A percentile compares a stretch with the other conserved stretches of the same genome.
phyloP scores from a whole-genome alignment of 92 coral and sea anemone genomes.

The Porites cylindrica region DNA sequence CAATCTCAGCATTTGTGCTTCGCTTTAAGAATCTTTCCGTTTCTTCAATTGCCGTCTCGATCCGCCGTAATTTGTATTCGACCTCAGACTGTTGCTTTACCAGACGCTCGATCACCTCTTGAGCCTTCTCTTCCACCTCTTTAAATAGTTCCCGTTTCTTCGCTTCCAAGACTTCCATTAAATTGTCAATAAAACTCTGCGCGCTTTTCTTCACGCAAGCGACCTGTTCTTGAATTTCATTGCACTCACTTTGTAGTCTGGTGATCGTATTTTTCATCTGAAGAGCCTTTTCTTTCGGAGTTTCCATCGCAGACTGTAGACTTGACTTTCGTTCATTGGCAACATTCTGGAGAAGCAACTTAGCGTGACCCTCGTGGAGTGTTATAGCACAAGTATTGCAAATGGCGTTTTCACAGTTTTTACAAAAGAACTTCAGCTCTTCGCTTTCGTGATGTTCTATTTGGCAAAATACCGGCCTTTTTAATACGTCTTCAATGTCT shows the following conservation, averaged over 20 bases:
- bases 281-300: not conserved
- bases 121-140: too few relatives aligned
- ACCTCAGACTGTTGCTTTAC: too few relatives aligned
- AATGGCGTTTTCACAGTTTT: not conserved
- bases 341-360: not conserved
- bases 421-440: slow-evolving; percentile 22
- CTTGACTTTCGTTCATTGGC: not conserved
- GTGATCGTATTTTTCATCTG: not conserved
- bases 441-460: not conserved
- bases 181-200: not conserved
- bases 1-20: slow-evolving; percentile 5
- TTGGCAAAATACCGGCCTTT: slow-evolving; percentile 23
- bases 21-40: not conserved
- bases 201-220: not conserved
- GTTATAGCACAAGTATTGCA: slow-evolving; percentile 12
- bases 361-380: slow-evolving; percentile 1
- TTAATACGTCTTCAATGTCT: not conserved
- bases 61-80: not conserved
- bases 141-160: not conserved
- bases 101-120: too few relatives aligned
- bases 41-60: not conserved
- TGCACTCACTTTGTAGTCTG: not conserved
- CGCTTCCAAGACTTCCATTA: not conserved
- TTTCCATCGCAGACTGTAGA: not conserved
- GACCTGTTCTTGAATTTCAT: not conserved